Base-by-base conservation (phyloP, 2,113 vertebrate genomes). In the Lagopus muta region DNA sequence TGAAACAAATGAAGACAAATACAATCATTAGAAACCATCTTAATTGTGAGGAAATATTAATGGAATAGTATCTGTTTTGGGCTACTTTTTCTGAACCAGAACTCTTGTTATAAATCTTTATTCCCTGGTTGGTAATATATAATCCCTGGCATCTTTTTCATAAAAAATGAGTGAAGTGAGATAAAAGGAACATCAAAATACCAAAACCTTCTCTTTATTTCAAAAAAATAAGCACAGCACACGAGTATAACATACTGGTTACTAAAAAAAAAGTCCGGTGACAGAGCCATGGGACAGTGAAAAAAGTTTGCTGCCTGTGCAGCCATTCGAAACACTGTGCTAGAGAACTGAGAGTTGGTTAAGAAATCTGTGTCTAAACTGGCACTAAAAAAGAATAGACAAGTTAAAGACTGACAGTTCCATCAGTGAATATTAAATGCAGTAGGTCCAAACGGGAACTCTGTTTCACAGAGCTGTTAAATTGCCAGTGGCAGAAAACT, bases 361-460 rank as follows among this genome's bases (percentile, higher is more conserved):
- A 32, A 47, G 36, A n/a, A 73, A 34, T 67, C 48, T 82, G 48
- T 73, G 18, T 28, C 25, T n/a, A 65, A 65, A 82, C 48, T 10
- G 10, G 2, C 1, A 0, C 1, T 16, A 45, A 34, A 55, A 85
- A 34, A 65, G 24, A 13, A 38, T 8, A 87, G 7, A 25, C 4
- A 88, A 65, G 82, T 61, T 82, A 30, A 48, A 27, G 21, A 84
- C 57, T 57, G 6, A 14, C 47, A 69, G 47, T 55, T 15, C 61
- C 16, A 2, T 2, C 45, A 18, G 10, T 87, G 77, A 91, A 47
- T 76, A 82, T 8, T 82, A 13, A 69, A 54, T 48, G 9, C 14
- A 2, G 0, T 24, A 82, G 18, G 6, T 66, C 17, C 14, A 70
- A 82, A 65, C 0, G 1, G 11, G 67, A 2, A 6, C 2, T 85